Conservation (phyloP, 2,888 invertebrate genomes). For the Cabera pusaria region DNA sequence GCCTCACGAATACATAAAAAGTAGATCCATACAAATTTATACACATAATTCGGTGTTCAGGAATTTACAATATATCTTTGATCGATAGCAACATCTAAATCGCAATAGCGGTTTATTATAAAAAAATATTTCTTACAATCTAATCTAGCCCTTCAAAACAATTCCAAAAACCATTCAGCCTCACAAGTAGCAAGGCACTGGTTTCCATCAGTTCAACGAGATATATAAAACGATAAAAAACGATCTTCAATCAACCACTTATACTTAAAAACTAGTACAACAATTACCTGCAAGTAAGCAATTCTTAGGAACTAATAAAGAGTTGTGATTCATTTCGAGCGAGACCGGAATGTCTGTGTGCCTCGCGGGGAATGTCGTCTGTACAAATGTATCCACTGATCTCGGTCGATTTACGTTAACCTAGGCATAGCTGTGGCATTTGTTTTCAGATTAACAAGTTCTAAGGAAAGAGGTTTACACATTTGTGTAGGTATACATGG, state of each 20-base stretch:
- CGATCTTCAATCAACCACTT: conserved; percentile 21
- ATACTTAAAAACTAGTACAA: conserved; percentile 12
- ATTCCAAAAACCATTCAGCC: conserved; percentile 46
- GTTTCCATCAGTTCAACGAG: conserved; percentile 30
- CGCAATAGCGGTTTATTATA: conserved; percentile 20
- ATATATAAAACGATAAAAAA: conserved; percentile 38
- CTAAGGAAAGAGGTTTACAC: too few species aligned
- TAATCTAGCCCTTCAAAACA: conserved; percentile 48
- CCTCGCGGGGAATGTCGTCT: too few species aligned
- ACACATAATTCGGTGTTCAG: conserved; percentile 2
- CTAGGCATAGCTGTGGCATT: too few species aligned
- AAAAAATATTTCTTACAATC: conserved; percentile 38
- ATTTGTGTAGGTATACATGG: too few species aligned
- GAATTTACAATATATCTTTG: neutral
- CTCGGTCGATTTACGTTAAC: too few species aligned
- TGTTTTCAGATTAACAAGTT: too few species aligned
- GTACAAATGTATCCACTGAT: too few species aligned
- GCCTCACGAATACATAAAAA: too few species aligned
- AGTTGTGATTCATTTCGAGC: too few species aligned
- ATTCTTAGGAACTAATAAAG: conserved; percentile 46
- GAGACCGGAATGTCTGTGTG: too few species aligned
- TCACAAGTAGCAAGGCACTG: conserved; percentile 49
- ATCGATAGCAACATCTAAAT: too few species aligned
- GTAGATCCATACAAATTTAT: neutral
- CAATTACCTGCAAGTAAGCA: conserved; percentile 15